Conservation (phyloP, 2,797 vertebrate genomes). For the Rhyacichthys aspro region DNA sequence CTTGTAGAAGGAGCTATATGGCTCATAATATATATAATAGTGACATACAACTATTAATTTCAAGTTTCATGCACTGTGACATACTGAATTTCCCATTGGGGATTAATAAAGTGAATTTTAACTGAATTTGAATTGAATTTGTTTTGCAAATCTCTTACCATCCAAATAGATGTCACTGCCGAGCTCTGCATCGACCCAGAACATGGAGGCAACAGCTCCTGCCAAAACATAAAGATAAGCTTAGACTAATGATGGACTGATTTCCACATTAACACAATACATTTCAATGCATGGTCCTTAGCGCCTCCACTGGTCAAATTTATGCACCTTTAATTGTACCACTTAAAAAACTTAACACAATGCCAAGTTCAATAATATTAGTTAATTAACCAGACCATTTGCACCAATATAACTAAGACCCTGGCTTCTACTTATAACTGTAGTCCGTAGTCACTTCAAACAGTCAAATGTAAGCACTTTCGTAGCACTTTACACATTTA, state of each 20-base stretch:
- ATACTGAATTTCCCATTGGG: too few species aligned
- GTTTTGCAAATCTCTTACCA: conserved; percentile 79
- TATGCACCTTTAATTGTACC: too few species aligned
- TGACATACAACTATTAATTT: too few species aligned
- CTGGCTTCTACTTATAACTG: too few species aligned
- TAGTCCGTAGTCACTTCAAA: neutral
- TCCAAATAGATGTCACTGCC: conserved; percentile 98
- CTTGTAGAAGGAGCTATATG: too few species aligned
- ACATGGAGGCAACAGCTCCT: conserved; percentile 97
- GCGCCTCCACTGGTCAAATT: neutral
- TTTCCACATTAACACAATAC: too few species aligned
- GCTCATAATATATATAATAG: too few species aligned
- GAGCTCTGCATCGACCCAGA: conserved; percentile 97
- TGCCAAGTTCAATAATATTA: neutral
- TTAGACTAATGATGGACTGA: too few species aligned
- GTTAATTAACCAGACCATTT: neutral
- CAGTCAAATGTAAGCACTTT: neutral
- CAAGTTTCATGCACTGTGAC: too few species aligned
- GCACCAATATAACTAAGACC: neutral
- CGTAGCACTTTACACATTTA: neutral
- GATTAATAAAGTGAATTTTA: too few species aligned
- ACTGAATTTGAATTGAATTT: too few species aligned
- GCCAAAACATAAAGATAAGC: conserved; percentile 11
- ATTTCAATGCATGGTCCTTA: neutral
- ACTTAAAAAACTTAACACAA: neutral